A percentile compares a stretch with the other conserved stretches of the same genome.
phyloP scores from a whole-genome alignment of 2,797 vertebrate genomes.

The Acrocephalus scirpaceus region DNA sequence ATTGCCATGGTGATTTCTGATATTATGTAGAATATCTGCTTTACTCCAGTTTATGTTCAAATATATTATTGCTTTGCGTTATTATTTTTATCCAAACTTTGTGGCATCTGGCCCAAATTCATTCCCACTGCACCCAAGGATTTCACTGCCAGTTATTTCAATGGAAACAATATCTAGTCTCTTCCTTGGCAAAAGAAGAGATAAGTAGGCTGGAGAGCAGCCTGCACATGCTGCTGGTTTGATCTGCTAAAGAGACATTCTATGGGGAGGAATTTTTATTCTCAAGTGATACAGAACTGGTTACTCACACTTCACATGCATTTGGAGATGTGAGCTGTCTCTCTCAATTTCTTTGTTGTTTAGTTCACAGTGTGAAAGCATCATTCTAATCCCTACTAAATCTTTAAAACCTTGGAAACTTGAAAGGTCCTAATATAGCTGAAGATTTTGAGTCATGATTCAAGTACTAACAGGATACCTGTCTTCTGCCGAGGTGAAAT shows the following conservation, averaged over 20 bases:
- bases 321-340: background rate
- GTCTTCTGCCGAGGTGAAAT: background rate
- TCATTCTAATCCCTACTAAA: background rate
- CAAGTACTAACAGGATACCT: background rate
- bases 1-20: slow-evolving; percentile 68
- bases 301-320: background rate
- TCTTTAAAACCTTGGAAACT: background rate
- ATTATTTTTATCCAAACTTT: background rate
- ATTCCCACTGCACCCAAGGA: background rate
- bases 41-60: slow-evolving; percentile 4
- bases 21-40: background rate
- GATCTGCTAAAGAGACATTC: background rate
- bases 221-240: background rate
- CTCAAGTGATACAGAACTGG: background rate
- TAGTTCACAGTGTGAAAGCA: background rate
- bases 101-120: background rate
- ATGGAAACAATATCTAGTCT: background rate
- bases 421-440: background rate
- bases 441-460: background rate
- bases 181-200: background rate
- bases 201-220: background rate
- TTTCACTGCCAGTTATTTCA: background rate
- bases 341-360: background rate
- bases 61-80: background rate
- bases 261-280: background rate